phyloP scores from a whole-genome alignment of 2,113 vertebrate species.

The Chauna torquata region DNA sequence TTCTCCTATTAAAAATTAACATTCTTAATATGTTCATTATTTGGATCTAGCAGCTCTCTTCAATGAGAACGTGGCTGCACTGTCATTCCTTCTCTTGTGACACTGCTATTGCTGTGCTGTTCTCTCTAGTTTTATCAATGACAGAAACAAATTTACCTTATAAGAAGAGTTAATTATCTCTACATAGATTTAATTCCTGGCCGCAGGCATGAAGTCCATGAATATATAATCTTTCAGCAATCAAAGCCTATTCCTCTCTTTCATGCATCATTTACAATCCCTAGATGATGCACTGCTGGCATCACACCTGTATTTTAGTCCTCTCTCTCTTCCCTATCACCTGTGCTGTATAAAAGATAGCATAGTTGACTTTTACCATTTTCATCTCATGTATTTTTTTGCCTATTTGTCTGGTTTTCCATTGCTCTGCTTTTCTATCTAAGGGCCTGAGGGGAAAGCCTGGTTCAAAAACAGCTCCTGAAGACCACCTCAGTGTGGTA shows the following conservation, averaged over 20 bases:
- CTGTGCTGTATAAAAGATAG: conserved; percentile 12
- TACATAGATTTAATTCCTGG: conserved; percentile 9
- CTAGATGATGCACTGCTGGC: conserved; percentile 16
- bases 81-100: neutral
- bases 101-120: neutral
- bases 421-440: neutral
- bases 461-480: neutral
- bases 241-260: conserved; percentile 46
- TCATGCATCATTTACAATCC: conserved; percentile 28
- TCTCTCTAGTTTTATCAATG: conserved; percentile 18
- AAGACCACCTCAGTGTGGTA: neutral
- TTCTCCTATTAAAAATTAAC: neutral
- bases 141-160: conserved; percentile 38
- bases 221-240: conserved; percentile 54
- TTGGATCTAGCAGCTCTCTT: neutral
- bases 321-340: neutral
- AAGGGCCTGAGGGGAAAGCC: neutral
- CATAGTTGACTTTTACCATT: conserved; percentile 6
- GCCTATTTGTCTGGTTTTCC: neutral
- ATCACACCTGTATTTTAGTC: conserved; percentile 43
- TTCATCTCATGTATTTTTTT: neutral
- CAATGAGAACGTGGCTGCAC: neutral
- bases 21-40: neutral
- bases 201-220: conserved; percentile 31
- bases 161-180: conserved; percentile 20